Base-by-base conservation (phyloP, 2,888 invertebrate species). In the Linnaemya tessellans region DNA sequence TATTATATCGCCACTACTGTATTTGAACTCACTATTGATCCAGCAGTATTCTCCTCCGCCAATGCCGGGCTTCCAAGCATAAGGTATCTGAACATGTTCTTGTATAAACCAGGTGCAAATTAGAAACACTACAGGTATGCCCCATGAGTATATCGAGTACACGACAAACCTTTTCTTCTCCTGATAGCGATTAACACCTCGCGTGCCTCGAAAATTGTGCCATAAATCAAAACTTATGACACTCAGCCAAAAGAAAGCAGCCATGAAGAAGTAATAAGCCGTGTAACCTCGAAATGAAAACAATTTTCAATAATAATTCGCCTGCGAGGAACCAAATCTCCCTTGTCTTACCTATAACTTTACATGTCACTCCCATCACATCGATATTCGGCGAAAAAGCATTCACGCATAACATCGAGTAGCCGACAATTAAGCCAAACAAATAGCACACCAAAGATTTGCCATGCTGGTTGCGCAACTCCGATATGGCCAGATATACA, bases 211-310 rank as follows among this genome's bases (percentile, higher is more conserved):
- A 78, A 91, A 91, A 77, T 92, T 92, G 93, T 96, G 95, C 96
- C 96, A 97, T 89, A 97, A 95, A 90, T 97, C 97, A 91, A 97
- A 95, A 91, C 97, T 97, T 94, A 97, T 97, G 25, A 97, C 95
- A 90, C 96, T 97, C 89, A 97, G 93, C 97, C 97, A 97, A 91
- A 96, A 96, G 93, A 97, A 97, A 88, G 96, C 96, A 15, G 95
- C 94, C 93, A 97, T 94, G 91, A 97, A 96, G 87, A 95, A 95
- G 92, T 95, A 96, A 92, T 96, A 95, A 64, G 96, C 94, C 88
- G 95, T 93, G 92, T 95, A 96, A 54, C 95, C 96, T 89, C 56
- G 0, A 71, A 43, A 43, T 8, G 9, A 82, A 78, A 62, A 84
- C 13, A 20, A 15, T 5, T 25, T 25, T 1, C 13, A 4, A 18